A percentile compares a stretch with the other conserved stretches of the same genome.
Conservation (phyloP, 2,888 invertebrate species). For the Unio pictorum region DNA sequence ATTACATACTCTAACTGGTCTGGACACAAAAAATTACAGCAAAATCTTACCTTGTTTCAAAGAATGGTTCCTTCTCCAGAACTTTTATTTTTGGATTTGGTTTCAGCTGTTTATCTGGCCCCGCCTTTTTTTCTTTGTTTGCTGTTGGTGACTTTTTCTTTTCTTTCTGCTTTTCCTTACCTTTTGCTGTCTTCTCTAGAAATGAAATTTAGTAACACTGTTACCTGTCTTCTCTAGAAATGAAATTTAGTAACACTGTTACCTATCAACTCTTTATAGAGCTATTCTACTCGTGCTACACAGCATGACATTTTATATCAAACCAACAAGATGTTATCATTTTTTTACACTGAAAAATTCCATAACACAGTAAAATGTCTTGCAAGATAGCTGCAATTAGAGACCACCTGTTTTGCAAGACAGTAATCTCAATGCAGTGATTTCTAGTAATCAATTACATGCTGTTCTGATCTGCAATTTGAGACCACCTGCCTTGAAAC, state of each 20-base stretch:
- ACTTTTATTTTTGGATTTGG: slow-evolving; percentile 70
- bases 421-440: too few relatives aligned
- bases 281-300: too few relatives aligned
- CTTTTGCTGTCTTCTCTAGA: slow-evolving; percentile 20
- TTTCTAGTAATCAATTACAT: too few relatives aligned
- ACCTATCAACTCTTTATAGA: too few relatives aligned
- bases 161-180: slow-evolving; percentile 32
- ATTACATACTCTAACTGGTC: background rate
- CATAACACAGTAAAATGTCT: too few relatives aligned
- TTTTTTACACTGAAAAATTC: too few relatives aligned
- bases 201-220: background rate
- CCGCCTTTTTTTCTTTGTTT: slow-evolving; percentile 46
- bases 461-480: too few relatives aligned
- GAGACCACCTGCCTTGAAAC: too few relatives aligned
- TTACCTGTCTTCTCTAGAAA: slow-evolving; percentile 3
- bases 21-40: background rate
- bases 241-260: background rate
- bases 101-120: slow-evolving; percentile 62
- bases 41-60: slow-evolving; percentile 68
- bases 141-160: slow-evolving; percentile 16
- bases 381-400: too few relatives aligned
- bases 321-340: too few relatives aligned
- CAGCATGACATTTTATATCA: too few relatives aligned
- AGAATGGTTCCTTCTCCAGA: slow-evolving; percentile 70
- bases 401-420: too few relatives aligned